These are phyloP conservation scores for Anastrepha obliqua DNA, from an alignment of 1,140 invertebrate species.

Conservation along the genomic window DNA sequence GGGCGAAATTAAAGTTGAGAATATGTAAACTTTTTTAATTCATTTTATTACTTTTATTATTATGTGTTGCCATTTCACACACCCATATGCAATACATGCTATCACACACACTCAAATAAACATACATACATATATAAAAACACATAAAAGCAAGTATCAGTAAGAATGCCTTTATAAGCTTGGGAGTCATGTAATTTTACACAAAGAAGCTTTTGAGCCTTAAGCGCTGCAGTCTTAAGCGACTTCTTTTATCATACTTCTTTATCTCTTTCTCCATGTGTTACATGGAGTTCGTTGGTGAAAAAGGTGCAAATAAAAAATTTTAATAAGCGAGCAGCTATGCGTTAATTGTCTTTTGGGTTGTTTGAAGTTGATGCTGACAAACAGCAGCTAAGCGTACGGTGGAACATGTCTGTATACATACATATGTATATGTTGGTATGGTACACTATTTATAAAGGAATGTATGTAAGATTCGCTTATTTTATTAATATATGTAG, in stretches of 20 bases:
- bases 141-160: neutral
- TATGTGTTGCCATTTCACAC: neutral
- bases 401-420: neutral
- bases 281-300: neutral
- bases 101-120: no score
- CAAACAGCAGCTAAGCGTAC: neutral
- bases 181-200: neutral
- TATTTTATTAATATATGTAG: no score
- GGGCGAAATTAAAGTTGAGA: constrained; percentile 42
- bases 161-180: constrained; percentile 32
- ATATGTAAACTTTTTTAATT: constrained; percentile 39
- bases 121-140: neutral
- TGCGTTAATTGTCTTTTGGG: constrained; percentile 46
- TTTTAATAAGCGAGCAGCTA: constrained; percentile 39
- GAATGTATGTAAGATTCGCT: no score
- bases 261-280: neutral
- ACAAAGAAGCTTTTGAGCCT: constrained; percentile 26
- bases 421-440: neutral
- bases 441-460: no score
- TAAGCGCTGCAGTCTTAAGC: constrained; percentile 32
- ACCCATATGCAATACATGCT: neutral
- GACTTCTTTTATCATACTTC: neutral
- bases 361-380: constrained; percentile 41
- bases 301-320: constrained; percentile 28
- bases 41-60: constrained; percentile 43